Evolutionary conservation across 1,140 invertebrate species (phyloP), one percentile per base, ranked within the genome.

Genomic region (Pantala flavescens): DNA sequence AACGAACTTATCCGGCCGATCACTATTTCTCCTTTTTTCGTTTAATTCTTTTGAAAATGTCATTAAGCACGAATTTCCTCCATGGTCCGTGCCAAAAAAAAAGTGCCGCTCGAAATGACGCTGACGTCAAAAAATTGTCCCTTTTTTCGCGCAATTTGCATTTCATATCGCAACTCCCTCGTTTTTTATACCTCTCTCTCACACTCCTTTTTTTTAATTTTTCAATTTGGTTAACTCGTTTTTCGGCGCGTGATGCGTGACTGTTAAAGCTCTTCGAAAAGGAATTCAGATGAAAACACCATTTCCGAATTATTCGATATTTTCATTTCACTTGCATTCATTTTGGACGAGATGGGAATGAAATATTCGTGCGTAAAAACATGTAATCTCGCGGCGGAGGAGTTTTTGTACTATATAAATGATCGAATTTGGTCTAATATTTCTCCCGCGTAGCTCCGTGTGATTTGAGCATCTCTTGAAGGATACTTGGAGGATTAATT

Each of bases 271-370:
- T 63, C 49, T 63, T 63, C n/a, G 49, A 63, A 63, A 63, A 16
- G 49, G 49, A 63, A 63, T 63, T 21, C 49, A 16, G 28, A 36
- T 36, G 28, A 36, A 36, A 36, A 36, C 28, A 36, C 28, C 28
- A 36, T 36, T 36, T 36, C 9, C 49, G 49, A 63, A 19, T 63
- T 21, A 63, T 63, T 21, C 49, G 49, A 63, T 63, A 63, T 63
- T 63, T 63, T 63, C 49, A 63, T 63, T 63, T 63, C 49, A 63
- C 49, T 63, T 63, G 49, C 49, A 63, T 63, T 63, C 14, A 63
- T 63, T 63, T 63, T 19, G 16, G 49, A 19, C 49, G 16, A 16
- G 49, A 5, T 63, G 16, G 12, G n/a, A 63, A 19, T 63, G 49
- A 63, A 63, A 63, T 63, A 63, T 63, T 63, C 12, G 49, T 21